Evolutionary conservation across 2,888 invertebrate genomes (phyloP).

Genomic region (Myopa tessellatipennis): DNA sequence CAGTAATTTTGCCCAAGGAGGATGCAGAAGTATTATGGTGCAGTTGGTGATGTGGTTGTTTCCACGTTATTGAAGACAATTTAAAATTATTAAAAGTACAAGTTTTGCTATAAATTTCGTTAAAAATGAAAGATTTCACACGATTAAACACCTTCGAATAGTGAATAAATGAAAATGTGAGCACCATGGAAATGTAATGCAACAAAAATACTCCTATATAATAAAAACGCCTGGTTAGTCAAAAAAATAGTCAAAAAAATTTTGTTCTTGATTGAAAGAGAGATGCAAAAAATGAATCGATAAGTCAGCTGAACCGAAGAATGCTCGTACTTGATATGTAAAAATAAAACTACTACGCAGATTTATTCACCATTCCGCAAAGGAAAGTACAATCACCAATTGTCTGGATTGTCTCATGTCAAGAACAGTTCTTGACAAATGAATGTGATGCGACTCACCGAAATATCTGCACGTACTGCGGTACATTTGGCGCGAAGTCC

Average conservation of each 20-base stretch:
- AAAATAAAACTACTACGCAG: not conserved
- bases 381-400: not conserved
- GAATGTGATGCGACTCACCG: conserved; percentile 57
- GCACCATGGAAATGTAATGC: not conserved
- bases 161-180: too few species aligned
- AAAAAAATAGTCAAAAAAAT: too few species aligned
- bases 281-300: too few species aligned
- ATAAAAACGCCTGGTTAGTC: too few species aligned
- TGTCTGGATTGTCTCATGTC: not conserved
- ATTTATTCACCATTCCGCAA: not conserved
- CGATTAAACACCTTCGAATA: too few species aligned
- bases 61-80: too few species aligned
- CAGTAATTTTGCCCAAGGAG: not conserved
- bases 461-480: conserved; percentile 98
- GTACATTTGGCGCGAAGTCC: conserved; percentile 95
- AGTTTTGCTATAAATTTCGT: too few species aligned
- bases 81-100: not conserved
- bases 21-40: not conserved
- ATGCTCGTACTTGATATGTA: not conserved
- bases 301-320: too few species aligned
- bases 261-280: too few species aligned
- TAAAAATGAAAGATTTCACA: too few species aligned
- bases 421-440: too few species aligned
- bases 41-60: not conserved
- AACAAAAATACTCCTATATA: too few species aligned